Evolutionary conservation across 2,797 vertebrate genomes (phyloP).

Genomic region (Sebastes itinus): DNA sequence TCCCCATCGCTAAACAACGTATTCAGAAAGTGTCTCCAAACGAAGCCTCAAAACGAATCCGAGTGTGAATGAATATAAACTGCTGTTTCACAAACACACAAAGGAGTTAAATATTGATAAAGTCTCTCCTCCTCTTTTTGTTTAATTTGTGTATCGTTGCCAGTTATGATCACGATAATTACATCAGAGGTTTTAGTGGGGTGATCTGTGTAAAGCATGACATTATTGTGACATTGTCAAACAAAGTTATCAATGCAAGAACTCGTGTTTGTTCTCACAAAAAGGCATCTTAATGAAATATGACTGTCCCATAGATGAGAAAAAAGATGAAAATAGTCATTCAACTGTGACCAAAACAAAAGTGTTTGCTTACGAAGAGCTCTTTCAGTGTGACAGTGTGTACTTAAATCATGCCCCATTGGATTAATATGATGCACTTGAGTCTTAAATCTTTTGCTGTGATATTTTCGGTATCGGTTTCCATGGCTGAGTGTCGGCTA

Average conservation of each 20-base stretch:
- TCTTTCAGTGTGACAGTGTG: slow-evolving; percentile 60
- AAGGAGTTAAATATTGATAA: slow-evolving; percentile 43
- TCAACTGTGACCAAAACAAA: slow-evolving; percentile 79
- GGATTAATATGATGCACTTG: slow-evolving; percentile 74
- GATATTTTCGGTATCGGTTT: slow-evolving; percentile 65
- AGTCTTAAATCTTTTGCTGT: slow-evolving; percentile 80
- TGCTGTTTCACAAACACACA: slow-evolving; percentile 62
- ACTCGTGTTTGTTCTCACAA: slow-evolving; percentile 50
- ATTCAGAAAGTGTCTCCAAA: slow-evolving; percentile 48
- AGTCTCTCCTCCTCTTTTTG: slow-evolving; percentile 30
- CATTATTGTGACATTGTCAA: slow-evolving; percentile 55
- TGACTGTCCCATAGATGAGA: slow-evolving; percentile 41
- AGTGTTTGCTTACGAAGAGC: slow-evolving; percentile 56
- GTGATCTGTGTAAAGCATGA: slow-evolving; percentile 62
- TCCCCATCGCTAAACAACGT: slow-evolving; percentile 12
- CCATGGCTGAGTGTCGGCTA: slow-evolving; percentile 59
- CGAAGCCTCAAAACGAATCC: slow-evolving; percentile 30
- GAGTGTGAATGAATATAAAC: slow-evolving; percentile 51
- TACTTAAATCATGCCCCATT: slow-evolving; percentile 69
- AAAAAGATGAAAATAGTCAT: slow-evolving; percentile 59
- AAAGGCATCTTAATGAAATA: slow-evolving; percentile 43
- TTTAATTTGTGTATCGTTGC: slow-evolving; percentile 44
- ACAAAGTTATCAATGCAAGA: slow-evolving; percentile 50
- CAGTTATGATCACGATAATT: slow-evolving; percentile 34
- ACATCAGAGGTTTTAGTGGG: slow-evolving; percentile 40